Base-by-base conservation (phyloP, 2,888 invertebrate genomes). In the Gari tellinella region DNA sequence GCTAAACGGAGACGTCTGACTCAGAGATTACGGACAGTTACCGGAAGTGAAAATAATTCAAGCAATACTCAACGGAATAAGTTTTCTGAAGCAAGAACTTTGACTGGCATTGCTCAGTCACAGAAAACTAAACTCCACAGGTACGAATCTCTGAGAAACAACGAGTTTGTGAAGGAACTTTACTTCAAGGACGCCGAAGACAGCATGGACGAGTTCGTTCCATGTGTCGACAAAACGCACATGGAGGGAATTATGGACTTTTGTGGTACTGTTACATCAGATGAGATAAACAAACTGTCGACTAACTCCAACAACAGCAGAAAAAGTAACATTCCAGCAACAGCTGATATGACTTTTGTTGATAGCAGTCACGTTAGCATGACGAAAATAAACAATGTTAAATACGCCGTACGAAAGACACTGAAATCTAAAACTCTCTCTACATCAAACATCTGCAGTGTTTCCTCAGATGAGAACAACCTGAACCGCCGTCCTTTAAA, bases 1-100 rank as follows among this genome's bases (percentile, higher is more conserved):
- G 68, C 74, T 2, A 79, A 66, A 26, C 55, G 79, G n/a, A 60
- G 66, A 31, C 73, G 73, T 45, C 48, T 78, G 40, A 70, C 62
- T 5, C 61, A 65, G 23, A 48, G 58, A n/a, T 10, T 15, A n/a
- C 37, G 41, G 4, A 48, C 25, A 17, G 26, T 12, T 15, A 12
- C 31, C 15, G n/a, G n/a, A 17, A 17, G 2, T 45, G 31, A 31
- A 31, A 31, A 31, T 10, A 31, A 10, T 10, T 31, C 31, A 31
- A 31, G 10, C 31, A 31, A 31, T 31, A 31, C 31, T 10, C 4
- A 31, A 4, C 5, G 31, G 31, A 31, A 31, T 31, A 31, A 31
- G 10, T 23, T n/a, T 31, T 14, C 15, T 26, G n/a, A 37, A 0
- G 49, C 60, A 25, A 21, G 23, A 56, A 45, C 21, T 1, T 46